Conservation (phyloP, 2,797 vertebrate species). For the Prionace glauca region DNA sequence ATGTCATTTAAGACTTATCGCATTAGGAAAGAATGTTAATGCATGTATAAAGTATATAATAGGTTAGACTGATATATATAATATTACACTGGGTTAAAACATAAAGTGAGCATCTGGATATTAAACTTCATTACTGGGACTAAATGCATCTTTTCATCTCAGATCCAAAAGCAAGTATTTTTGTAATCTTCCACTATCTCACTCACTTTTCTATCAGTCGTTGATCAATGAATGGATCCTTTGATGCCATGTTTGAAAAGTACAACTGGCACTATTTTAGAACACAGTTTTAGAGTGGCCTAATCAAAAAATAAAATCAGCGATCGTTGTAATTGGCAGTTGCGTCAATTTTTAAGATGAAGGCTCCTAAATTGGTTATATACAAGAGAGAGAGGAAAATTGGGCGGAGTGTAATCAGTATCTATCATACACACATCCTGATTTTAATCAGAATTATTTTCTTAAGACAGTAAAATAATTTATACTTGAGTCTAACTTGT, state of each 20-base stretch:
- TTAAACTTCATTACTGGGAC: not conserved
- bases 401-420: not conserved
- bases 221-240: not conserved
- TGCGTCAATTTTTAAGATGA: not conserved
- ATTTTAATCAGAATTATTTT: not conserved
- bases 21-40: not conserved
- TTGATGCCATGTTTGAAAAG: not conserved
- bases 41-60: not conserved
- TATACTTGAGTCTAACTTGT: not conserved
- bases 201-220: not conserved
- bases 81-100: not conserved
- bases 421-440: not conserved
- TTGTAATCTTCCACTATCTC: not conserved
- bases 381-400: not conserved
- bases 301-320: not conserved
- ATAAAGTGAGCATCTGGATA: not conserved
- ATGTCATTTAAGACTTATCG: not conserved
- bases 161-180: not conserved
- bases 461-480: not conserved
- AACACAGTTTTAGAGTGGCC: not conserved
- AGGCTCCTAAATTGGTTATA: not conserved
- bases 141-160: not conserved
- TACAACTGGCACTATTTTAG: not conserved
- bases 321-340: not conserved
- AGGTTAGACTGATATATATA: not conserved